Evolutionary conservation across 2,797 vertebrate genomes (phyloP), one percentile per base, ranked within the genome.

Genomic region (Chaenodraco wilsoni): DNA sequence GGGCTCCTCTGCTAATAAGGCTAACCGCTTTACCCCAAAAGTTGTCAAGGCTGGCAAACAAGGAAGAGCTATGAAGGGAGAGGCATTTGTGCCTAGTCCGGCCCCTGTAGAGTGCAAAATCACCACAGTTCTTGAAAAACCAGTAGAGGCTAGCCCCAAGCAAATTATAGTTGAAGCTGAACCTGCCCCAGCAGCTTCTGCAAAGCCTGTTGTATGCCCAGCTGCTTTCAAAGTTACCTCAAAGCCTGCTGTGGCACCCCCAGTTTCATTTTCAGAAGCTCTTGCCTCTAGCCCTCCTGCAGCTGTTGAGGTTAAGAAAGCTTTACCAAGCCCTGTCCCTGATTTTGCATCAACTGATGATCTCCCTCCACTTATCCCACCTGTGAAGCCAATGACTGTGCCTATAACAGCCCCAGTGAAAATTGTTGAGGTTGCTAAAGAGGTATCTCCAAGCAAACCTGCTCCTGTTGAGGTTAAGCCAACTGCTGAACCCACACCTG

Each of bases 321-420:
- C 61, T 41, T 37, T 61, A 55, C 70, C 82, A 48, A 93, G 89
- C 78, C 49, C 74, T 72, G 67, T 69, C 51, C 46, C 72, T 52
- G 60, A 65, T 55, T 3, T 55, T 69, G 52, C 69, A 72, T 49
- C 43, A 57, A 9, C 70, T 48, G 89, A 97, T 48, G 97, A 98
- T 9, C 95, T 98, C 75, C 98, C 97, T 50, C 97, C 97, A 78
- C 95, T 99, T 84, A 96, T 99, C 78, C 96, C 97, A 88, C 96
- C 97, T 0, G 95, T 94, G 84, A 95, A 90, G 78, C 84, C 94
- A 55, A 5, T 27, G 27, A 27, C 27, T 27, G 27, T 27, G 27
- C 43, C 12, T 3, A 62, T 64, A 17, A 4, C 56, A 1, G 4
- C 44, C 14, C 27, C 45, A 5, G 50, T 7, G 19, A 33, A 61